Conservation (phyloP, 2,888 invertebrate genomes). For the Orgyia antiqua region DNA sequence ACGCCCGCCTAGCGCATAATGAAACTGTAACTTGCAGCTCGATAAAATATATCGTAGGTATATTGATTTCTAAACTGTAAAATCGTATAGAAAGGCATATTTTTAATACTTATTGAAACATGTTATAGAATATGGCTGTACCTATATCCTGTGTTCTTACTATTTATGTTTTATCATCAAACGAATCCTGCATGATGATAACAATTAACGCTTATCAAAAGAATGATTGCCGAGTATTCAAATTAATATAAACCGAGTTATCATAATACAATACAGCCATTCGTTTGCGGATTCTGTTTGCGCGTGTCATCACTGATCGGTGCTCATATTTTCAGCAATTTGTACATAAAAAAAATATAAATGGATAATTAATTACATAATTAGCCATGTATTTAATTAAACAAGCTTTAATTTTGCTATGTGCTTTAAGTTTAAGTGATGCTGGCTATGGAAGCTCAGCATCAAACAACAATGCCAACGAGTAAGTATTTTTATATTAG, state of each 20-base stretch:
- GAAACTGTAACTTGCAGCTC: no score
- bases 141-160: constrained; percentile 11
- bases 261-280: constrained; percentile 29
- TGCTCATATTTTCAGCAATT: no score
- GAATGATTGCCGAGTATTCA: constrained; percentile 46
- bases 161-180: constrained; percentile 14
- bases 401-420: constrained; percentile 42
- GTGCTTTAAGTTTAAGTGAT: constrained; percentile 39
- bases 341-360: constrained; percentile 22
- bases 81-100: no score
- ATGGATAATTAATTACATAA: constrained; percentile 28
- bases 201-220: constrained; percentile 36
- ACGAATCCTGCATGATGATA: constrained; percentile 35
- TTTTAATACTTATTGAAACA: neutral
- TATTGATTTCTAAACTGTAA: no score
- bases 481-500: no score
- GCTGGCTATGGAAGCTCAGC: constrained; percentile 44
- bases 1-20: no score
- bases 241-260: constrained; percentile 42
- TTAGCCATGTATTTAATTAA: constrained; percentile 41
- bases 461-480: constrained; percentile 24
- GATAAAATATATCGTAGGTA: no score
- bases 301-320: constrained; percentile 35
- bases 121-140: constrained; percentile 15
- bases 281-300: constrained; percentile 41